Conservation (phyloP, 2,113 vertebrate species). For the Dipodomys ordii region DNA sequence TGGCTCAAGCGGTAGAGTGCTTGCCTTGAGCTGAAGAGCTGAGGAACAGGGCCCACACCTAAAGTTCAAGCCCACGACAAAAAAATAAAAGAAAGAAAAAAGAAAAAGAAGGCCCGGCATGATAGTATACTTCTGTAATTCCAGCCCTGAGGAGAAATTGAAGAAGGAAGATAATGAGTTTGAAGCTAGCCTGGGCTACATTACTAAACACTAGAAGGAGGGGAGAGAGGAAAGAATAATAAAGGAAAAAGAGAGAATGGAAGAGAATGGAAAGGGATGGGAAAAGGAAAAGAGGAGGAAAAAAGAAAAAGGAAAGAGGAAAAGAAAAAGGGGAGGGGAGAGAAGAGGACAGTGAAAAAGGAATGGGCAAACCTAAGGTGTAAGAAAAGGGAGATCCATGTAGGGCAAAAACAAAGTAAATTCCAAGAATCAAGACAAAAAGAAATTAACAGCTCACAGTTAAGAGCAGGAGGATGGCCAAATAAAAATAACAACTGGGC, state of each 20-base stretch:
- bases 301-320: too few relatives aligned
- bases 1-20: too few relatives aligned
- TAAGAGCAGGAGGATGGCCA: neutral
- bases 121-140: neutral
- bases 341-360: neutral
- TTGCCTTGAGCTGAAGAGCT: too few relatives aligned
- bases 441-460: constrained; percentile 41
- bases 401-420: constrained; percentile 14
- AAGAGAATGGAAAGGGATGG: too few relatives aligned
- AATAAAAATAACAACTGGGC: neutral
- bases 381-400: neutral
- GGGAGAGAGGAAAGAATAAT: too few relatives aligned
- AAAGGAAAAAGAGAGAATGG: too few relatives aligned
- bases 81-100: too few relatives aligned
- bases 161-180: too few relatives aligned
- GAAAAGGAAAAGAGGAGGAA: too few relatives aligned
- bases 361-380: neutral
- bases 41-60: too few relatives aligned
- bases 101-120: too few relatives aligned
- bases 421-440: constrained; percentile 20
- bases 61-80: too few relatives aligned
- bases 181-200: neutral
- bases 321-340: neutral
- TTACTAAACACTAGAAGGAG: neutral
- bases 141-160: neutral